Conservation (phyloP, 2,888 invertebrate species). For the Lamellibrachia satsuma region DNA sequence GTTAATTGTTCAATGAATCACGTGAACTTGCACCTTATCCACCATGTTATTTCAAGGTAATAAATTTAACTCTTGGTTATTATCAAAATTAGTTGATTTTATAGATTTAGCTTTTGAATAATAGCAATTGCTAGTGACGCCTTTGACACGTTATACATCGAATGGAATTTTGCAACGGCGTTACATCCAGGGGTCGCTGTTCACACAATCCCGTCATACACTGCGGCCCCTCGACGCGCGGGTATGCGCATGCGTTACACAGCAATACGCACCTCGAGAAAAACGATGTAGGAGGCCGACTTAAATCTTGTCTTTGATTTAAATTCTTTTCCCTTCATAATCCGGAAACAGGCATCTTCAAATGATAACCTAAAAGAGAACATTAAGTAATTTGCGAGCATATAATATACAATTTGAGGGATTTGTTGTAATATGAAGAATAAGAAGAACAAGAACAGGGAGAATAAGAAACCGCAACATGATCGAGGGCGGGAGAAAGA, state of each 20-base stretch:
- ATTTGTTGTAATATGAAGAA: too few species aligned
- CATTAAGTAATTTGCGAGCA: neutral
- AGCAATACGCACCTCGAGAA: slow-evolving; percentile 46
- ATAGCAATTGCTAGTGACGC: too few species aligned
- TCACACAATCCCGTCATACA: neutral
- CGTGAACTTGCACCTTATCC: too few species aligned
- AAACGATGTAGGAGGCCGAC: slow-evolving; percentile 52
- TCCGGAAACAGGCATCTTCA: slow-evolving; percentile 48
- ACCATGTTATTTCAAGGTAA: too few species aligned
- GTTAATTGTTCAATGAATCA: too few species aligned
- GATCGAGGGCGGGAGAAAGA: too few species aligned
- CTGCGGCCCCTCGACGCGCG: neutral
- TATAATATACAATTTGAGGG: too few species aligned
- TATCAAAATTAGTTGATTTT: too few species aligned
- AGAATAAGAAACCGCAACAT: too few species aligned
- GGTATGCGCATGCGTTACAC: neutral
- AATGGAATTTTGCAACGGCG: neutral
- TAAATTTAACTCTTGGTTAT: too few species aligned
- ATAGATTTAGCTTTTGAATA: neutral
- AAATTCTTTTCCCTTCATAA: slow-evolving; percentile 57
- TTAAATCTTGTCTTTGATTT: slow-evolving; percentile 54
- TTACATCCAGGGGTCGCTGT: neutral
- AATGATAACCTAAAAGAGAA: slow-evolving; percentile 44
- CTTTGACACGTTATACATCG: neutral
- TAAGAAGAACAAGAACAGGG: too few species aligned